Evolutionary conservation across 2,888 invertebrate species (phyloP), one percentile per base, ranked within the genome.

Genomic region (Plemyria rubiginata): DNA sequence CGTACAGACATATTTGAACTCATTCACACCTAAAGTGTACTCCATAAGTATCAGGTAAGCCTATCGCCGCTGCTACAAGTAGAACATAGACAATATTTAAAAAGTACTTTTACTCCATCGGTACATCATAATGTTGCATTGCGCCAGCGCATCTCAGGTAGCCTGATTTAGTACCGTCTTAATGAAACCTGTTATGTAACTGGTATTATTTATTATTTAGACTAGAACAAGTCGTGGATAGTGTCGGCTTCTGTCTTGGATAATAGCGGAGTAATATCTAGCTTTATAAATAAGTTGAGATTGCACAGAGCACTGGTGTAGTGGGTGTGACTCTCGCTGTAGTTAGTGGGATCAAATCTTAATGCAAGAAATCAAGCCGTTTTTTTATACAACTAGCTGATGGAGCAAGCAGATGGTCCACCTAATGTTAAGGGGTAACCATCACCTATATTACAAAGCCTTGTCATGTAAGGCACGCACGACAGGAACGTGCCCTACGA

Each of bases 151-250:
- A 87, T 88, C 88, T 83, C 84, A 82, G 87, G 85, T 84, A 85
- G 88, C 80, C 86, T 91, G 90, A 91, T 91, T 88, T 90, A 91
- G 86, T 85, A 83, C 86, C 77, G 84, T 81, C 86, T 86, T 91
- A 91, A 92, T 92, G 90, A 88, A 91, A 92, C 92, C 90, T 88
- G 90, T 92, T 91, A 87, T 85, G 83, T 89, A 89, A 90, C 88
- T 87, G 84, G 88, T 84, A 90, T 89, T 90, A 91, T 91, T 91
- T 90, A 91, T 91, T 90, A 90, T 90, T 90, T 88, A 84, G 86
- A 86, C 86, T 79, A 72, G 83, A 82, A 84, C 86, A 77, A 82
- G 84, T 81, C 80, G 76, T 73, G 79, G 80, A 79, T 84, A 81
- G 82, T 82, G 81, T 81, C 68, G 72, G 88, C 87, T 89, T 84